Evolutionary conservation across 1,140 invertebrate species (phyloP).

Genomic region (Lordiphosa clarofinis): DNA sequence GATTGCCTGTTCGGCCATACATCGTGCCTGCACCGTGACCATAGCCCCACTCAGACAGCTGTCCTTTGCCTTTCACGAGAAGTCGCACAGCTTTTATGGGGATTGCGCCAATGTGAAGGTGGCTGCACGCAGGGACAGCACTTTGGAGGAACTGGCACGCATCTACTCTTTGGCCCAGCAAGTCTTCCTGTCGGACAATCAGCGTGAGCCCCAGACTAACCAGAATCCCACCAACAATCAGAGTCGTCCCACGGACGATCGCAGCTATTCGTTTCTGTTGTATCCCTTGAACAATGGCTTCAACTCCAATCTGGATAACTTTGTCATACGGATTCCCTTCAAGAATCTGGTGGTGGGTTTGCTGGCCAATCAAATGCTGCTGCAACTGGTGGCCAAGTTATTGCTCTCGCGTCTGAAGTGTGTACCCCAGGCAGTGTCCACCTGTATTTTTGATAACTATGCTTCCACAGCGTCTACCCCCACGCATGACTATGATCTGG

Average conservation of each 20-base stretch:
- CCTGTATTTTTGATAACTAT: slow-evolving; percentile 78
- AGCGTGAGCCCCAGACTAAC: slow-evolving; percentile 49
- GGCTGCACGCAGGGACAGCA: slow-evolving; percentile 91
- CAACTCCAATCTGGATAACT: slow-evolving; percentile 88
- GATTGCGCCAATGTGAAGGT: slow-evolving; percentile 96
- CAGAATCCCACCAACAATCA: too few relatives aligned
- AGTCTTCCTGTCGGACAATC: slow-evolving; percentile 84
- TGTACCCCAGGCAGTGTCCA: slow-evolving; percentile 75
- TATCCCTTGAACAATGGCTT: slow-evolving; percentile 89
- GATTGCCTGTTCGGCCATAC: slow-evolving; percentile 88
- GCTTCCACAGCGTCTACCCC: slow-evolving; percentile 80
- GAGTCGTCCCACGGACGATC: slow-evolving; percentile 83
- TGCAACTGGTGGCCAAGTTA: slow-evolving; percentile 93
- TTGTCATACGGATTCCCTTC: slow-evolving; percentile 90
- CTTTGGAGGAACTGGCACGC: slow-evolving; percentile 88
- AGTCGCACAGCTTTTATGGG: slow-evolving; percentile 95
- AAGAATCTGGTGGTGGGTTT: slow-evolving; percentile 92
- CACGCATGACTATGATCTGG: slow-evolving; percentile 81
- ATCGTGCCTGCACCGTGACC: slow-evolving; percentile 90
- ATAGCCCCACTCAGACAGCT: slow-evolving; percentile 91
- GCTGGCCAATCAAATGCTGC: slow-evolving; percentile 93
- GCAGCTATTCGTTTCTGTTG: slow-evolving; percentile 94
- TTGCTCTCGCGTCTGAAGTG: slow-evolving; percentile 85
- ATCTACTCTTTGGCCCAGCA: slow-evolving; percentile 92
- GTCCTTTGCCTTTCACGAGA: slow-evolving; percentile 91